Evolutionary conservation across 2,888 invertebrate species (phyloP).

Genomic region (Mythimna albipuncta): DNA sequence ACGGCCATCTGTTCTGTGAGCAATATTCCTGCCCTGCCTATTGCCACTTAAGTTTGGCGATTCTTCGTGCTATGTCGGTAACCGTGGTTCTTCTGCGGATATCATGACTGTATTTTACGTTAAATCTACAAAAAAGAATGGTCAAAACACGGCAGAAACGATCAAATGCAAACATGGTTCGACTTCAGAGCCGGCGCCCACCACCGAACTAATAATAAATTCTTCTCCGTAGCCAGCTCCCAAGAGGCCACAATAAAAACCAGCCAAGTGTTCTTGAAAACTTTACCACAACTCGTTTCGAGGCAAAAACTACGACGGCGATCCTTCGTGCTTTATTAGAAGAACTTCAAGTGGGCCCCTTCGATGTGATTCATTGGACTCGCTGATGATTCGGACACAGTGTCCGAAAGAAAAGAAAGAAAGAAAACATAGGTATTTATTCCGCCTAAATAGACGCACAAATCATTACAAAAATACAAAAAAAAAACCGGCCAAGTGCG

Average conservation of each 20-base stretch:
- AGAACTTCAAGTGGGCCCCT: conserved; percentile 64
- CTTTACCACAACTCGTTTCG: conserved; percentile 66
- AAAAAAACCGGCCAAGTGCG: too few species aligned
- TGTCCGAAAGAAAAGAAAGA: too few species aligned
- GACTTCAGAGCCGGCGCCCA: not conserved
- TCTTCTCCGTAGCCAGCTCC: conserved; percentile 49
- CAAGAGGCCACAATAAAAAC: conserved; percentile 66
- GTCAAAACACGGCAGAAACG: conserved; percentile 3
- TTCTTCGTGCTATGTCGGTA: too few species aligned
- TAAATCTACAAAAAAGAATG: not conserved
- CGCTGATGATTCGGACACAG: too few species aligned
- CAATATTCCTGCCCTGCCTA: too few species aligned
- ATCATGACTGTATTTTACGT: not conserved
- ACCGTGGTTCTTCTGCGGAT: too few species aligned
- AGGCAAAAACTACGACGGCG: conserved; percentile 62
- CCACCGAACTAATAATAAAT: conserved; percentile 54
- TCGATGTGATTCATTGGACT: conserved; percentile 55
- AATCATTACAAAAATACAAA: too few species aligned
- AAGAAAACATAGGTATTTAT: too few species aligned
- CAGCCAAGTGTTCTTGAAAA: conserved; percentile 66
- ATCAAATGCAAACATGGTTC: conserved; percentile 31
- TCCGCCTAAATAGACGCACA: too few species aligned
- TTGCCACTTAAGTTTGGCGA: too few species aligned
- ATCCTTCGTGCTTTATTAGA: conserved; percentile 65
- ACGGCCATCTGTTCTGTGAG: too few species aligned